Percentiles rank a stretch among this genome's conserved stretches.
Evolutionary conservation across 2,113 vertebrate species (phyloP).

Genomic region (Panthera leo): DNA sequence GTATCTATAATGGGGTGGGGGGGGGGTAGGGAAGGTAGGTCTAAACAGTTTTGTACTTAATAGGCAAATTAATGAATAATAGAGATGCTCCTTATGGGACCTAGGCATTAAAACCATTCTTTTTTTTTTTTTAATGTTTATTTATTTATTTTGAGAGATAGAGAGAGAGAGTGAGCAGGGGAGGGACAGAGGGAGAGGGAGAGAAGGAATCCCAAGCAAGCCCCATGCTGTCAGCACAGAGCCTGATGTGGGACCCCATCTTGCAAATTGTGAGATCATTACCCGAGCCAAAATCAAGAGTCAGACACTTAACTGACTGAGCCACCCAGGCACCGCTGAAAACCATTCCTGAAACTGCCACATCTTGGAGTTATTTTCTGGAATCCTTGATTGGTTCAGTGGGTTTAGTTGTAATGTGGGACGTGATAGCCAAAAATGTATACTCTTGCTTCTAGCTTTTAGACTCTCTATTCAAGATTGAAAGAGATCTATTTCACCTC

Average conservation of each 20-base stretch:
- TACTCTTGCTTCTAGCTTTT: not conserved
- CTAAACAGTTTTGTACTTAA: not conserved
- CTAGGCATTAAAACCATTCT: not conserved
- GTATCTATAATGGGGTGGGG: not conserved
- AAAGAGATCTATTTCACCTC: conserved; percentile 21
- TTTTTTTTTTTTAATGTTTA: no score
- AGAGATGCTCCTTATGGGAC: not conserved
- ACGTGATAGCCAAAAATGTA: not conserved
- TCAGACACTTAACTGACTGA: no score
- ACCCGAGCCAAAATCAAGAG: no score
- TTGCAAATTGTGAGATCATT: no score
- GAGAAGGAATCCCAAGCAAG: no score
- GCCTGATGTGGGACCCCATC: no score
- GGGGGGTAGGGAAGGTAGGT: not conserved
- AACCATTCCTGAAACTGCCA: not conserved
- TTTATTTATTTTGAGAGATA: no score
- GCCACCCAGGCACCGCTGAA: not conserved
- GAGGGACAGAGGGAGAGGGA: no score
- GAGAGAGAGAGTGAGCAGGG: no score
- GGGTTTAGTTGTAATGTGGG: not conserved
- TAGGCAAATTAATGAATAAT: not conserved
- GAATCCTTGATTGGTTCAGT: not conserved
- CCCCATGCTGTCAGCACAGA: no score
- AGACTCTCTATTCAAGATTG: not conserved
- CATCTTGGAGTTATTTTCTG: not conserved